Percentiles rank a stretch among this genome's conserved stretches.
These are phyloP conservation scores for Prionace glauca DNA, from an alignment of 2,797 vertebrate genomes.

Conservation along the genomic window DNA sequence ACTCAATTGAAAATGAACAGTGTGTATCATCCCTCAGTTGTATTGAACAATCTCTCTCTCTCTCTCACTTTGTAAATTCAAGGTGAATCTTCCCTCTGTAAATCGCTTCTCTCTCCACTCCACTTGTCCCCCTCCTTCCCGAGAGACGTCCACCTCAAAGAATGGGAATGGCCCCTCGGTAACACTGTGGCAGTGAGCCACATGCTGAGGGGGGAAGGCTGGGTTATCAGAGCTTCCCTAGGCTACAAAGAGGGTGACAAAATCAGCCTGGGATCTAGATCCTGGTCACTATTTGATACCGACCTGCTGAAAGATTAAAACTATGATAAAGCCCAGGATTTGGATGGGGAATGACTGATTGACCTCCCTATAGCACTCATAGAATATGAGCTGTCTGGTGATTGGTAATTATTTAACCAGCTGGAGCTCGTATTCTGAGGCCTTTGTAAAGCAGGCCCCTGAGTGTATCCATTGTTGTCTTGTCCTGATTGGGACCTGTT, in stretches of 20 bases:
- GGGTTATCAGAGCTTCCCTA: background rate
- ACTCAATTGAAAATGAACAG: background rate
- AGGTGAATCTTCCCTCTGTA: background rate
- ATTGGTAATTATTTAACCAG: no score
- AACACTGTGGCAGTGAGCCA: background rate
- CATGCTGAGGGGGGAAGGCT: background rate
- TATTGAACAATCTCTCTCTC: background rate
- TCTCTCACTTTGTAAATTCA: background rate
- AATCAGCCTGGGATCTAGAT: background rate
- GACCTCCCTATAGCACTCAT: no score
- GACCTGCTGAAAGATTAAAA: background rate
- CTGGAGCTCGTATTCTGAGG: no score
- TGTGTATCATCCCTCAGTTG: background rate
- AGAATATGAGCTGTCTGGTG: no score
- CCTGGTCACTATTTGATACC: background rate
- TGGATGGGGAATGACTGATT: no score
- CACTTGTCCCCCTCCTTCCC: background rate
- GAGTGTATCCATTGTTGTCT: no score
- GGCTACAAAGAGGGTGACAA: background rate
- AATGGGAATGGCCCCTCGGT: background rate
- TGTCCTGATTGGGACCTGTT: no score
- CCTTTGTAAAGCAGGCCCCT: no score
- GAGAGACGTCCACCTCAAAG: background rate
- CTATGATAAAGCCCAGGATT: no score
- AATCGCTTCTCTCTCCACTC: background rate